phyloP scores from a whole-genome alignment of 2,113 vertebrate genomes.

The Tenebrosternarchus preto region DNA sequence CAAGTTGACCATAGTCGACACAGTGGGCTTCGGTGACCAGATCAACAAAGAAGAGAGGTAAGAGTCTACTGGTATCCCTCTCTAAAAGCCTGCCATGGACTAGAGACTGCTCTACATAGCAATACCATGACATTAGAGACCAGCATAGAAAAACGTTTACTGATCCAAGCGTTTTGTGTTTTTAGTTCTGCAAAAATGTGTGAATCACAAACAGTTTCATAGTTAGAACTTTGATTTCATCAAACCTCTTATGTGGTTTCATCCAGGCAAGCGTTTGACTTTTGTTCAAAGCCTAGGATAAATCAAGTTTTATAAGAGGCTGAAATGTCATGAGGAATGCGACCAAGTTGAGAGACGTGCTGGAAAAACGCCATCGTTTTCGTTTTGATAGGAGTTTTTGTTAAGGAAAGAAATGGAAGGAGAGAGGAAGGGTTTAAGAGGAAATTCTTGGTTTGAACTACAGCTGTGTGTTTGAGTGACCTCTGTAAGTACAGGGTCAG shows the following conservation, averaged over 20 bases:
- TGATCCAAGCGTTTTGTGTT: too few species aligned
- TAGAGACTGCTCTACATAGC: too few species aligned
- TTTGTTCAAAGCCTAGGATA: background rate
- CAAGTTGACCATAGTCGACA: slow-evolving; percentile 93
- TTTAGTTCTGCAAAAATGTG: background rate
- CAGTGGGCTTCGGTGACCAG: slow-evolving; percentile 95
- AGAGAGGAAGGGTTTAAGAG: slow-evolving; percentile 47
- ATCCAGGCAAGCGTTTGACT: background rate
- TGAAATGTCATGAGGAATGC: background rate
- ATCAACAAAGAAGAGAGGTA: slow-evolving; percentile 99
- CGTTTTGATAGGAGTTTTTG: slow-evolving; percentile 22
- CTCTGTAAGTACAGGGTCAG: slow-evolving; percentile 32
- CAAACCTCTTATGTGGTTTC: background rate
- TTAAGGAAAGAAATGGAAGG: slow-evolving; percentile 34
- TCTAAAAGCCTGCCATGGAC: too few species aligned
- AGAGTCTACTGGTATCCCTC: background rate
- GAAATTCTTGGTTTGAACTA: slow-evolving; percentile 50
- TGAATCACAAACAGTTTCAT: slow-evolving; percentile 1
- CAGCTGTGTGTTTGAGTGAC: slow-evolving; percentile 57
- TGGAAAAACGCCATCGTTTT: slow-evolving; percentile 18
- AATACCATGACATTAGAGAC: too few species aligned
- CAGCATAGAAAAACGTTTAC: too few species aligned
- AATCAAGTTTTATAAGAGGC: background rate
- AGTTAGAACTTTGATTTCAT: background rate
- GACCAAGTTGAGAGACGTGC: background rate